Evolutionary conservation across 2,888 invertebrate species (phyloP), one percentile per base, ranked within the genome.

Genomic region (Cheilosia vernalis): DNA sequence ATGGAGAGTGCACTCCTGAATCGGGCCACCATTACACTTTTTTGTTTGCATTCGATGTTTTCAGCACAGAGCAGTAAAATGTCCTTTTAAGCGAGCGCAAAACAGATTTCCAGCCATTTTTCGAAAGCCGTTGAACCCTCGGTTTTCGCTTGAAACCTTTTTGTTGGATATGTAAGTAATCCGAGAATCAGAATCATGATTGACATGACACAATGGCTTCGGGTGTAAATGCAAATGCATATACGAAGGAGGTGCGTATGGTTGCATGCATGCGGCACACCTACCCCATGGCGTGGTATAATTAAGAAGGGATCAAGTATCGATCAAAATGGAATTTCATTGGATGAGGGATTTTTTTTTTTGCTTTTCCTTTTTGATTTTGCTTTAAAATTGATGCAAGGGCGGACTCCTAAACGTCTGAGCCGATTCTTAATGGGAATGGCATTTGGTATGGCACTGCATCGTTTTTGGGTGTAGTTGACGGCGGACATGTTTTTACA

Each of bases 231-330:
- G 17, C 40, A 56, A n/a, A 60, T 51, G 69, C 55, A 37, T 13
- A 37, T 37, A 49, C 37, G 58, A 60, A 17, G 82, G 77, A 72
- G 77, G 82, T 66, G 64, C 53, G 51, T 77, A 19, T 37, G 30
- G 55, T 30, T 55, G 15, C 15, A 27, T 55, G 24, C 40, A 37
- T 4, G 37, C 13, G 37, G 37, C 37, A 37, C 37, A 37, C 37
- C 37, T 37, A 13, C 37, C 37, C 27, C 4, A 30, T 24, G 37
- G 42, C 13, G 72, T 17, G 40, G 44, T 67, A 37, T 37, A 47
- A 78, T 73, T 78, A 67, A 78, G 42, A 56, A 78, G 56, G 80
- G 66, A 80, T 80, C 67, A 73, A 61, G 53, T 78, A 83, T 83
- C 78, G 78, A 83, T 69, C 49, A 2, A 61, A 78, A 63, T 33